Evolutionary conservation across 2,113 vertebrate genomes (phyloP).

Genomic region (Dryoscopus gambensis): DNA sequence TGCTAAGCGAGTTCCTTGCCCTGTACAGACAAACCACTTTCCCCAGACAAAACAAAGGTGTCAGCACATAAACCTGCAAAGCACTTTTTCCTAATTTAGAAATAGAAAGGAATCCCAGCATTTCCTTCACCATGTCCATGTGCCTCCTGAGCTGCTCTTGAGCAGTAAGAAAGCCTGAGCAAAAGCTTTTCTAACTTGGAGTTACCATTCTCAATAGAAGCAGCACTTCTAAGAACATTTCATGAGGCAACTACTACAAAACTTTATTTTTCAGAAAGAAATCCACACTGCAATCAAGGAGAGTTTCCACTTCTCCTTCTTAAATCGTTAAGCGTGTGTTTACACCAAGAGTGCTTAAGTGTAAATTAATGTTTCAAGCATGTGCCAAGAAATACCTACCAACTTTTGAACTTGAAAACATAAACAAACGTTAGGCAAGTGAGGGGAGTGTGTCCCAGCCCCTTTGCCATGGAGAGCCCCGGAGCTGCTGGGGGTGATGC

Average conservation of each 20-base stretch:
- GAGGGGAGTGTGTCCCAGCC: neutral
- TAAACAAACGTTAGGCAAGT: neutral
- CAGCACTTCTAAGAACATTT: neutral
- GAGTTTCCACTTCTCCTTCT: neutral
- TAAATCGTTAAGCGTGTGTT: neutral
- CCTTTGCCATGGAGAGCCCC: neutral
- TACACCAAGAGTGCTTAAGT: neutral
- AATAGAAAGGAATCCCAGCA: neutral
- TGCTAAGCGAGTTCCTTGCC: neutral
- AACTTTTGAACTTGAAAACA: neutral
- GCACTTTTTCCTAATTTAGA: neutral
- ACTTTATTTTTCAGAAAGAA: neutral
- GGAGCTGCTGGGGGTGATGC: slow-evolving; percentile 61
- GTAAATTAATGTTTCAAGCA: neutral
- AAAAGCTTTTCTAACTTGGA: neutral
- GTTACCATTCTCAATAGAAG: neutral
- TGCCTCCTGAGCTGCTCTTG: neutral
- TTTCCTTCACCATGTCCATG: rapidly evolving
- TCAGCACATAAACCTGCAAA: neutral
- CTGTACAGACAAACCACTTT: neutral
- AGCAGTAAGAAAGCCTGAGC: neutral
- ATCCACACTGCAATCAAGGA: neutral
- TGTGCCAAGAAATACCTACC: neutral
- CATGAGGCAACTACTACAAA: neutral
- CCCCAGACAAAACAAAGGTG: neutral